Percentiles rank a stretch among this genome's conserved stretches.
Conservation (phyloP, 2,113 vertebrate genomes). For the Hylia prasina region DNA sequence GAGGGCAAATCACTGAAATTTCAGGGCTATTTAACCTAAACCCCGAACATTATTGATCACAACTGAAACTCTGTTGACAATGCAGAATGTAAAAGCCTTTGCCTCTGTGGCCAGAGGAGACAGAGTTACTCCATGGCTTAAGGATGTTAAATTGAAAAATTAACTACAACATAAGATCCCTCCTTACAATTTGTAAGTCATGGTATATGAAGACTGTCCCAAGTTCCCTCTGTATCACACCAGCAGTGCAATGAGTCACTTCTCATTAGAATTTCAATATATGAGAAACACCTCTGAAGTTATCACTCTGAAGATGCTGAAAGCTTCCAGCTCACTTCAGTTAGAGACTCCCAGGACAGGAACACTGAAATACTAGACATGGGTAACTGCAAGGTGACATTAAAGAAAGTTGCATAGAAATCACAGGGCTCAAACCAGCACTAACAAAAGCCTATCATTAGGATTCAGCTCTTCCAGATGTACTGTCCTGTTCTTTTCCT, state of each 20-base stretch:
- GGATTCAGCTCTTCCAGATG: not conserved
- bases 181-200: not conserved
- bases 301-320: not conserved
- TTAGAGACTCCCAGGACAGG: not conserved
- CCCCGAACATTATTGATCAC: not conserved
- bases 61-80: not conserved
- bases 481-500: not conserved
- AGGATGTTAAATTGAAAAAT: not conserved
- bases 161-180: not conserved
- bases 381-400: not conserved
- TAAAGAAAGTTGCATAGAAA: not conserved
- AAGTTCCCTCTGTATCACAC: not conserved
- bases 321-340: not conserved
- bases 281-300: not conserved
- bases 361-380: not conserved
- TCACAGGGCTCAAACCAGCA: not conserved
- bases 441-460: not conserved
- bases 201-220: not conserved
- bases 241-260: not conserved
- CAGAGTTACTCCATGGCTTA: not conserved
- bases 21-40: not conserved
- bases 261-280: not conserved
- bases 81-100: not conserved
- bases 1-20: not conserved
- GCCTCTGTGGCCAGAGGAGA: not conserved